Conservation (phyloP, 2,113 vertebrate genomes). For the Terrapene triunguis region DNA sequence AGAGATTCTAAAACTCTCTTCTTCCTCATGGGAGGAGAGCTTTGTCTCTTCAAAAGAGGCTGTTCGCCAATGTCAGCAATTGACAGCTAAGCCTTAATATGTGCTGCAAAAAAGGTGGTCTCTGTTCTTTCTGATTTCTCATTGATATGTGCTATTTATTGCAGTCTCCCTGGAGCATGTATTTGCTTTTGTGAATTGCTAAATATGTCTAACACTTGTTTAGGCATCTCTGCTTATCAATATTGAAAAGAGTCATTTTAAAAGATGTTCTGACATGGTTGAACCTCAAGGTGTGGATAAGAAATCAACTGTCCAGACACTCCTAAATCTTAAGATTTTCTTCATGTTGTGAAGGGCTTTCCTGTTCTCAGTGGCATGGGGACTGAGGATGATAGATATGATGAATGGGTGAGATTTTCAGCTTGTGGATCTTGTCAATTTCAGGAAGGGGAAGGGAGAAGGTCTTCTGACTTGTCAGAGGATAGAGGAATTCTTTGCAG, state of each 20-base stretch:
- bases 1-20: background rate
- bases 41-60: background rate
- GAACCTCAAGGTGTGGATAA: background rate
- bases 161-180: background rate
- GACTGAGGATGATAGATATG: background rate
- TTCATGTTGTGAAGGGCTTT: background rate
- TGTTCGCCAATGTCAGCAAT: background rate
- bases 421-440: background rate
- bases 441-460: background rate
- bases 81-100: background rate
- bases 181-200: background rate
- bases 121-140: background rate
- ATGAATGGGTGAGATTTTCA: background rate
- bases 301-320: background rate
- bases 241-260: background rate
- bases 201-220: background rate
- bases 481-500: background rate
- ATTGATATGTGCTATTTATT: background rate
- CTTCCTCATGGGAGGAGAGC: background rate
- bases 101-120: background rate
- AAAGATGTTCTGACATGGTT: background rate
- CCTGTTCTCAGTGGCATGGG: background rate
- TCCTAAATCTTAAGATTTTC: background rate
- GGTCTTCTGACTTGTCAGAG: background rate
- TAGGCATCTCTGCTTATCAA: background rate